Conservation (phyloP, 2,888 invertebrate species). For the Anthoptus insignis region DNA sequence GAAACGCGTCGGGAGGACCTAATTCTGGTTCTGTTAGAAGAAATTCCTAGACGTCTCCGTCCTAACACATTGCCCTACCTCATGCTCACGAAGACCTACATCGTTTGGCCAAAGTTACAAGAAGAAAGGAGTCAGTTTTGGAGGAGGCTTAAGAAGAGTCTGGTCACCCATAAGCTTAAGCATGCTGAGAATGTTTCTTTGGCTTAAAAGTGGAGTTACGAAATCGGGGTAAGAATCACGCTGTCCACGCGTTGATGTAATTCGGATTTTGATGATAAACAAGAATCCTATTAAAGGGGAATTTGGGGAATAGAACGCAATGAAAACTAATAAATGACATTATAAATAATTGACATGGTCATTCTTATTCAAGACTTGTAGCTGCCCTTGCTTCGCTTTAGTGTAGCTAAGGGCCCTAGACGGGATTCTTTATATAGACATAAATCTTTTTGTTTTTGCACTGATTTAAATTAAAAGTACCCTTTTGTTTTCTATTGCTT, state of each 20-base stretch:
- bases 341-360: no score
- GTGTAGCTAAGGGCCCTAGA: no score
- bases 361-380: no score
- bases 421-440: no score
- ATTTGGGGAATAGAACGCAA: no score
- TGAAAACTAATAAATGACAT: no score
- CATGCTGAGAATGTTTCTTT: constrained; percentile 64
- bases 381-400: no score
- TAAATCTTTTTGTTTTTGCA: no score
- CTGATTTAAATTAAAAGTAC: no score
- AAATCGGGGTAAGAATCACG: background rate
- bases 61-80: constrained; percentile 89
- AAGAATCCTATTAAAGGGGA: no score
- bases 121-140: constrained; percentile 70
- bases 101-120: constrained; percentile 87
- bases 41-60: constrained; percentile 86
- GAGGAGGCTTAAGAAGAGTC: constrained; percentile 74
- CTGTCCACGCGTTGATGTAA: background rate
- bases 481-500: no score
- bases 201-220: constrained; percentile 52
- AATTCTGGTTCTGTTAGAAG: constrained; percentile 88
- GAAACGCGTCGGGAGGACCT: constrained; percentile 88
- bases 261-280: no score
- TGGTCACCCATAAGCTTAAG: constrained; percentile 62
- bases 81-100: constrained; percentile 90